Evolutionary conservation across 53 echinoderm and acorn worm species (phyloP).

Genomic region (Holothuria scabra): DNA sequence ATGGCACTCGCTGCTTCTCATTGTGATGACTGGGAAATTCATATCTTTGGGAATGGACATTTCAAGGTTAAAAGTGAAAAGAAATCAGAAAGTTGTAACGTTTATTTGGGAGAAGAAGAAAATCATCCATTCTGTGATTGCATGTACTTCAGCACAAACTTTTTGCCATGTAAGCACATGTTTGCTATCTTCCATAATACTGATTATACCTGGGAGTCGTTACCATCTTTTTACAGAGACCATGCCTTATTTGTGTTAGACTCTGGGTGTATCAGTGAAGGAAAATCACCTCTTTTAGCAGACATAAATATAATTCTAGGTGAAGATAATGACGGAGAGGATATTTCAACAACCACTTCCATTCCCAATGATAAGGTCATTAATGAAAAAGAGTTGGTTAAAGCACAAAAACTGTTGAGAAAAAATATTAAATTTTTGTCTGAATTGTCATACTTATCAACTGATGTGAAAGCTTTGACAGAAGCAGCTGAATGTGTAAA

Average conservation of each 20-base stretch:
- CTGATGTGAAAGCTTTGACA: background rate
- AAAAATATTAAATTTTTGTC: background rate
- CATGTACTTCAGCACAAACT: background rate
- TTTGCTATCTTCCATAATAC: background rate
- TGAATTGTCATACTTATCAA: background rate
- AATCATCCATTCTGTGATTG: background rate
- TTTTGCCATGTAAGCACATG: slow-evolving; percentile 22
- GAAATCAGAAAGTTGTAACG: background rate
- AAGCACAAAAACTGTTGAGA: background rate
- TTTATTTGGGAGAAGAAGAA: background rate
- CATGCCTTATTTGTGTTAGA: background rate
- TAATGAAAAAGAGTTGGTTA: background rate
- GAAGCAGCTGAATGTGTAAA: background rate
- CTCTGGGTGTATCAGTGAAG: background rate
- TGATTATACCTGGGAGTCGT: background rate
- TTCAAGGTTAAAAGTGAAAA: background rate
- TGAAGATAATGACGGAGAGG: too few species aligned
- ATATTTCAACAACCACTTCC: too few species aligned
- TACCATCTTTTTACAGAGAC: background rate
- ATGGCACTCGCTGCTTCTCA: background rate
- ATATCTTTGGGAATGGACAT: background rate
- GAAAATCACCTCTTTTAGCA: too few species aligned
- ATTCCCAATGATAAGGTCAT: too few species aligned
- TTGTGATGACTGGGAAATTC: background rate
- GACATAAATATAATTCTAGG: too few species aligned